Base-by-base conservation (phyloP, 2,888 invertebrate species). In the Monoplex corrugatus region DNA sequence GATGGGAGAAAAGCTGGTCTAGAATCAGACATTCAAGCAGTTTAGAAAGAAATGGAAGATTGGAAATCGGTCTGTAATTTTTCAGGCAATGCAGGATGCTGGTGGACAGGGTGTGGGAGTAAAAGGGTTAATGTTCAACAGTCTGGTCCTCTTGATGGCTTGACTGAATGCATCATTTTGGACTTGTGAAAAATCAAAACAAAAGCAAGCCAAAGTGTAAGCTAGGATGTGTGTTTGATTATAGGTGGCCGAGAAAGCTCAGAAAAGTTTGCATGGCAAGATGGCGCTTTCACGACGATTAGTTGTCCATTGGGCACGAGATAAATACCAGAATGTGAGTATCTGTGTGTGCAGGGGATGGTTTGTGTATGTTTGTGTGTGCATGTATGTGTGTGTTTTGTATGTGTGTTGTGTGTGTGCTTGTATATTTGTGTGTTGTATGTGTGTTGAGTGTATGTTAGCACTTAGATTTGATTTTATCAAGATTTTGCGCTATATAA, bases 211-310 rank as follows among this genome's bases (percentile, higher is more conserved):
- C 8, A 50, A 50, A 50, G 19, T 50, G 50, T 50, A 8, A 13
- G 50, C 50, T 80, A n/a, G n/a, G 16, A 40, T 44, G 16, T 72
- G 40, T 72, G 28, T 40, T 32, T 44, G 32, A 44, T 90, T 90
- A 2, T 89, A 95, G 94, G 93, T 94, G 85, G 95, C 95, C 40
- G 93, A 94, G 82, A 93, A 91, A 82, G 95, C 95, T 8, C 91
- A 94, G 86, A 92, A 92, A 86, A 78, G 90, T 35, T 89, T 95
- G 57, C 92, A 95, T 93, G 94, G 94, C 8, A 95, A 94, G 90
- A 84, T 93, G 40, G 93, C 93, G 8, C 82, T 94, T 87, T 91
- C 92, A 2, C 93, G 93, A 75, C 91, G 91, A 40, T 90, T 94
- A 57, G 89, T 92, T 28, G 94, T 94, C 23, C 93, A 93, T 89